A percentile compares a stretch with the other conserved stretches of the same genome.
Evolutionary conservation across 2,888 invertebrate genomes (phyloP).

Genomic region (Marronus borbonicus): DNA sequence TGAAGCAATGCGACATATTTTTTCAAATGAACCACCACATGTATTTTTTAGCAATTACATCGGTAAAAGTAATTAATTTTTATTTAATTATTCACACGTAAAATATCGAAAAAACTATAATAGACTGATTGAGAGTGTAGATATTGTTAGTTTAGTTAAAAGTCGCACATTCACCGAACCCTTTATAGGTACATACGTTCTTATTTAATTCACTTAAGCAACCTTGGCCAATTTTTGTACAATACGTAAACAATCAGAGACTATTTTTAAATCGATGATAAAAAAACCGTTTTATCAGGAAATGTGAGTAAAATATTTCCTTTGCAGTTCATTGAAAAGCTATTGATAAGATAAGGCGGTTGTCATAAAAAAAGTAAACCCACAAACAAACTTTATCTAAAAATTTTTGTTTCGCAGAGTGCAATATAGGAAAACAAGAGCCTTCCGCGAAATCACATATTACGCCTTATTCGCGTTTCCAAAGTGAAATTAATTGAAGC

Average conservation of each 20-base stretch:
- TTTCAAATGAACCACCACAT: no score
- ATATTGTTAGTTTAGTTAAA: no score
- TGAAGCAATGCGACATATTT: no score
- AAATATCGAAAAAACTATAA: no score
- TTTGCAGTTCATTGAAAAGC: background rate
- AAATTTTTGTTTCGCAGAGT: background rate
- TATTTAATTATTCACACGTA: no score
- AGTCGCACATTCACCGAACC: no score
- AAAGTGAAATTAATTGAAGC: background rate
- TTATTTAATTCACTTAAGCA: background rate
- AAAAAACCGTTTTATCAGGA: background rate
- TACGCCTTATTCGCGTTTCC: background rate
- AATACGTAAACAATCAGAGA: background rate
- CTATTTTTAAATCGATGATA: background rate
- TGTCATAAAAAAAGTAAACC: background rate
- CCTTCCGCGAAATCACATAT: background rate
- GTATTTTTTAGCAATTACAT: no score
- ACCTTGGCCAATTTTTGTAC: background rate
- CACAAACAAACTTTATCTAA: constrained; percentile 19
- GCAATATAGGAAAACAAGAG: no score
- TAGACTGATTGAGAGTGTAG: no score
- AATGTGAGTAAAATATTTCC: constrained; percentile 31
- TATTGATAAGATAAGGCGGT: constrained; percentile 18
- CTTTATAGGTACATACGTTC: background rate
- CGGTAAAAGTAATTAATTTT: no score